These are phyloP conservation scores for Lasioglossum leucozonium DNA, from an alignment of 2,888 invertebrate species.

Conservation along the genomic window DNA sequence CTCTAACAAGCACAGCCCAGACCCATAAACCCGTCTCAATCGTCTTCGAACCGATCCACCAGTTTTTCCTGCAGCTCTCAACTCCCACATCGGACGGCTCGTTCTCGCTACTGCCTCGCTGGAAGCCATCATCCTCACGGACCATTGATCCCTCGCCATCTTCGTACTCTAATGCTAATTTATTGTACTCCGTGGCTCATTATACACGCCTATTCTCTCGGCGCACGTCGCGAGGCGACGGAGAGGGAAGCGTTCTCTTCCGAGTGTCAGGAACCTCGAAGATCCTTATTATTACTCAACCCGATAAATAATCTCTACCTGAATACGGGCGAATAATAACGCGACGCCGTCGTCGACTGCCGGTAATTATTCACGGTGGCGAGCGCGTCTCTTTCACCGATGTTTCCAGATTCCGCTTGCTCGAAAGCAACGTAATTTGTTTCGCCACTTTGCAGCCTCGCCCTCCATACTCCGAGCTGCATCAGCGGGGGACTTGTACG, in stretches of 20 bases:
- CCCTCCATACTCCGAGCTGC: not conserved
- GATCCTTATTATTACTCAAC: constrained; percentile 25
- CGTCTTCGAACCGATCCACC: not conserved
- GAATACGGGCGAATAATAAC: constrained; percentile 20
- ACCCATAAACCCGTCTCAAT: not conserved
- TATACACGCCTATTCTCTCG: constrained; percentile 2
- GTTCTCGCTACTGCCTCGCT: not conserved
- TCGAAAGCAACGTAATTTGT: constrained; percentile 44
- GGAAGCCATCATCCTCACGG: not conserved
- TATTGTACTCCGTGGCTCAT: not conserved
- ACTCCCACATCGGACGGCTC: not conserved
- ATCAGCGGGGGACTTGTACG: not conserved
- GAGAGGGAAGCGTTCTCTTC: not conserved
- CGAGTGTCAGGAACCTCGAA: not conserved
- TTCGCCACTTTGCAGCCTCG: constrained; percentile 23
- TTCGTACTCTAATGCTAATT: not conserved
- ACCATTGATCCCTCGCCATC: not conserved
- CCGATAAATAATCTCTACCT: constrained; percentile 16
- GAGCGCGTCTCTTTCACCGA: constrained; percentile 15
- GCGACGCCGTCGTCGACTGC: not conserved
- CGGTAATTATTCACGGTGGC: constrained; percentile 35
- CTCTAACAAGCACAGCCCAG: not conserved
- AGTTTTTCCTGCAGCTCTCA: not conserved
- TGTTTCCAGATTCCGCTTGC: constrained; percentile 55
- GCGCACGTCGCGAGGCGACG: not conserved